Evolutionary conservation across 2,113 vertebrate genomes (phyloP).

Genomic region (Axis porcinus): DNA sequence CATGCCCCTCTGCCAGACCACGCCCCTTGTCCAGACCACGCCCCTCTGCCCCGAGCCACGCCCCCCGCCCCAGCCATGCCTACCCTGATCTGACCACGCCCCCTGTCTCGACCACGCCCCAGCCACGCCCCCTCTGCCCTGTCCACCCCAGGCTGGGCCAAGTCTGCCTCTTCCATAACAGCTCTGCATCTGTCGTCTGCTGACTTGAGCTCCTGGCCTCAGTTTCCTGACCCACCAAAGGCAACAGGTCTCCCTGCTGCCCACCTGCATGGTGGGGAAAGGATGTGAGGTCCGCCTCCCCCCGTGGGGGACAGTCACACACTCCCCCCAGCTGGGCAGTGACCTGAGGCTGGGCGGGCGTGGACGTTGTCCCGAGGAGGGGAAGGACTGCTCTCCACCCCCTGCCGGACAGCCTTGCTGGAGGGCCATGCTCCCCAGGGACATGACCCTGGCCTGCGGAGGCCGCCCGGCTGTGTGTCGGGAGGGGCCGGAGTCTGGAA

Average conservation of each 20-base stretch:
- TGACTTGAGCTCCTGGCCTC: not conserved
- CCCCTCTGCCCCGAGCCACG: no score
- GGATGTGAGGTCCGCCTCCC: not conserved
- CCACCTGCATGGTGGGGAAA: no score
- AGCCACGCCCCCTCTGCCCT: not conserved
- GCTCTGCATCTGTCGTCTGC: no score
- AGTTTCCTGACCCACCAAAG: rapidly evolving
- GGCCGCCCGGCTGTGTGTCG: rapidly evolving
- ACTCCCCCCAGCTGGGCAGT: rapidly evolving
- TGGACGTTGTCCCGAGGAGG: not conserved
- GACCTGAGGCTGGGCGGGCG: rapidly evolving
- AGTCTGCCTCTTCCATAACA: not conserved
- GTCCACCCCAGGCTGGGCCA: not conserved
- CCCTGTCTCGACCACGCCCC: not conserved
- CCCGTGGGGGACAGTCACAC: rapidly evolving
- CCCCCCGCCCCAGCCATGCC: not conserved
- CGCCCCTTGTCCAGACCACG: no score
- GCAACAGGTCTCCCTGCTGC: rapidly evolving
- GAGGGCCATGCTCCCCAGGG: not conserved
- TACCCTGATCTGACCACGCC: no score
- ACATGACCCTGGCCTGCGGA: not conserved
- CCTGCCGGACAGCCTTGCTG: not conserved
- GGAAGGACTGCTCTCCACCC: not conserved
- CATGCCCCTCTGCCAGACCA: not conserved
- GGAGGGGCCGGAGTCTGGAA: not conserved